Evolutionary conservation across 2,888 invertebrate genomes (phyloP).

Genomic region (Alcis repandata): DNA sequence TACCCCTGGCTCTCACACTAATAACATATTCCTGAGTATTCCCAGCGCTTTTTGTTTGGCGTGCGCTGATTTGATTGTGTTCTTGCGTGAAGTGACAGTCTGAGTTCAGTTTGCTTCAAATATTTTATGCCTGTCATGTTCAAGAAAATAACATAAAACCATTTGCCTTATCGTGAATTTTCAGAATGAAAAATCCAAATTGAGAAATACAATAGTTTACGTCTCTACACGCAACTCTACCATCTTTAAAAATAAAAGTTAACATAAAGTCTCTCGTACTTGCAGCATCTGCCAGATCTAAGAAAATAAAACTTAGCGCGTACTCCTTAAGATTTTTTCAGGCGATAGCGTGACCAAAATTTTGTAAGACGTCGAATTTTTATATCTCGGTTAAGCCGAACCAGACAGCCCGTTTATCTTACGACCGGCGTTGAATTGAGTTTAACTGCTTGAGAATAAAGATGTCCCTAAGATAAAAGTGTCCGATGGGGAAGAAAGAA

Average conservation of each 20-base stretch:
- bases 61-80: conserved; percentile 44
- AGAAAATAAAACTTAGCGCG: conserved; percentile 42
- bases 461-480: conserved; percentile 80
- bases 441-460: conserved; percentile 81
- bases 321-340: conserved; percentile 41
- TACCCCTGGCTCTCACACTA: conserved; percentile 21
- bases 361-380: conserved; percentile 59
- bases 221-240: conserved; percentile 19
- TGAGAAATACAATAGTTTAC: conserved; percentile 15
- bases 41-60: conserved; percentile 44
- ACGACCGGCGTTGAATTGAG: conserved; percentile 74
- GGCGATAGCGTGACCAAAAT: conserved; percentile 51
- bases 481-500: conserved; percentile 70
- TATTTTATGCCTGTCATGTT: conserved; percentile 32
- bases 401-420: conserved; percentile 67
- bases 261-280: conserved; percentile 13
- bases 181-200: background rate
- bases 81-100: conserved; percentile 40
- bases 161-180: conserved; percentile 1
- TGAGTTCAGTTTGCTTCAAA: conserved; percentile 32
- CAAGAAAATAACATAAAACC: conserved; percentile 21
- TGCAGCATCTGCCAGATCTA: conserved; percentile 29
- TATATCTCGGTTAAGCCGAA: conserved; percentile 58
- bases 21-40: conserved; percentile 38
- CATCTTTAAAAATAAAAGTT: conserved; percentile 25